A percentile compares a stretch with the other conserved stretches of the same genome.
These are phyloP conservation scores for Amyelois transitella DNA, from an alignment of 1,140 invertebrate species.

Conservation along the genomic window DNA sequence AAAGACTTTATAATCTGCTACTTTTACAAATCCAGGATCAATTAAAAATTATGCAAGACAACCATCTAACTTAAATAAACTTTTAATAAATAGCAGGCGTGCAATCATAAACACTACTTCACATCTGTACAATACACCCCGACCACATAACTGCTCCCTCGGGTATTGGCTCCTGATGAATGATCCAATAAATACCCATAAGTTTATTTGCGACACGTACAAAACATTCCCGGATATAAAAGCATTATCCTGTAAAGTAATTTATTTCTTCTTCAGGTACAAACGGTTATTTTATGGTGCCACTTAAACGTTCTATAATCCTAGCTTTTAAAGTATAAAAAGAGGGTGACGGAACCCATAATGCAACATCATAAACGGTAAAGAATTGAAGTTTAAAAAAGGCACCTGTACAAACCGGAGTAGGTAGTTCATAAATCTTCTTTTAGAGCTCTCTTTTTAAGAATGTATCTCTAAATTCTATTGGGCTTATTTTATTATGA, in stretches of 20 bases:
- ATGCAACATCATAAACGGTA: constrained; percentile 51
- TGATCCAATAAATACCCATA: constrained; percentile 69
- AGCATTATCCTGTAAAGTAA: constrained; percentile 71
- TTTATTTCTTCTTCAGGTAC: constrained; percentile 70
- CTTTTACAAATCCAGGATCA: background rate
- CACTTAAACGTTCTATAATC: constrained; percentile 66
- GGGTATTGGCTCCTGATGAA: constrained; percentile 62
- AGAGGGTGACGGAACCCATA: constrained; percentile 50
- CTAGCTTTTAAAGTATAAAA: constrained; percentile 54
- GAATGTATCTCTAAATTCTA: constrained; percentile 4
- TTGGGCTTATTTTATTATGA: constrained; percentile 9
- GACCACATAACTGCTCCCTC: constrained; percentile 59
- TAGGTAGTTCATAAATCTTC: constrained; percentile 39
- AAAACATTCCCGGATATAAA: constrained; percentile 64
- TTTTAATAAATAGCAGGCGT: constrained; percentile 54
- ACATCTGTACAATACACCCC: constrained; percentile 60
- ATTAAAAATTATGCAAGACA: constrained; percentile 4
- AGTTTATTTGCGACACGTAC: constrained; percentile 64
- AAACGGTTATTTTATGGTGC: constrained; percentile 60
- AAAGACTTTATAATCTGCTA: background rate
- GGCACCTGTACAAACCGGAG: constrained; percentile 37
- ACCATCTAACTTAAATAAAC: constrained; percentile 7
- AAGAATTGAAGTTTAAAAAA: constrained; percentile 42
- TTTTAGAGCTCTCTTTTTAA: constrained; percentile 21
- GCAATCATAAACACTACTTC: constrained; percentile 55